Base-by-base conservation (phyloP, 2,113 vertebrate species). In the Oxyruncus cristatus region DNA sequence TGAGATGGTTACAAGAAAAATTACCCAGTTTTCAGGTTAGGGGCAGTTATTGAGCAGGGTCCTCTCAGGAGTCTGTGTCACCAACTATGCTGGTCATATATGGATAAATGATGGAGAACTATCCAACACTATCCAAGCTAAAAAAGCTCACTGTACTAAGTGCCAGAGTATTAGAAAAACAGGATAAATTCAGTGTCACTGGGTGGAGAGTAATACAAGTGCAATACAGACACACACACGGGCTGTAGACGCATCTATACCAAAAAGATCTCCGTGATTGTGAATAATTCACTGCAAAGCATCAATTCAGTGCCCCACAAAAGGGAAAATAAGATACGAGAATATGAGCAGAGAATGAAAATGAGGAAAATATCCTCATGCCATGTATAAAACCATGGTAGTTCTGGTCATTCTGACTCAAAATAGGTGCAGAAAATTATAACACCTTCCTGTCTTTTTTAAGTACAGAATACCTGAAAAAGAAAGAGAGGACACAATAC, bases 311-410 rank as follows among this genome's bases (percentile, higher is more conserved):
- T 50, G 50, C 47, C 61, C 42, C 71, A 90, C 58, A 93, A 80
- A 93, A 92, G 59, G 75, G 39, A 93, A 94, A 92, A 91, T 70
- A 94, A 87, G 63, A n/a, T 71, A 75, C 53, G 62, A 62, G 70
- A 74, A 59, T 30, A 84, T 16, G 33, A 80, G 47, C 4, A 85
- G 16, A 81, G 76, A 67, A 77, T 20, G n/a, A 86, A 95, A 94
- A 92, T 21, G 37, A 50, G 83, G 71, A 73, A 93, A 91, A 77
- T 76, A 86, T 65, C 82, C 50, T 91, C 15, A 30, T 66, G 58
- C 12, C 41, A 41, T 8, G 1, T 32, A 61, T 65, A 93, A 89
- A 89, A 56, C 62, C n/a, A 8, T 7, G 3, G 28, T 53, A 70
- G 58, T 58, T 92, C 85, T 85, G 88, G 82, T 94, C 75, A 83